A percentile compares a stretch with the other conserved stretches of the same genome.
Evolutionary conservation across 2,888 invertebrate species (phyloP).

Genomic region (Agrilus cyanescens): DNA sequence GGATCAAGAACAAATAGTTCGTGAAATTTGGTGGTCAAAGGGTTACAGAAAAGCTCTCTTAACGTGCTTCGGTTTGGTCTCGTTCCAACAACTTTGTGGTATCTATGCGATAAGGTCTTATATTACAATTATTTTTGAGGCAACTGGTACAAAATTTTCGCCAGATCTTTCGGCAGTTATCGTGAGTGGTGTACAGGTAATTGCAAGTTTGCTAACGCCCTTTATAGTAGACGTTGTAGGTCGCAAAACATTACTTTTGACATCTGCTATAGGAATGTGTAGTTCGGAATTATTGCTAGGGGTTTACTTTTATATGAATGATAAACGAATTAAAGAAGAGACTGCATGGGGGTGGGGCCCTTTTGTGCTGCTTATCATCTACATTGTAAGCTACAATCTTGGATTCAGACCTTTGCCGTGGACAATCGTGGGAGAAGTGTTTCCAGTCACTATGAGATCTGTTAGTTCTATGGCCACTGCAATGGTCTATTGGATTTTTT

Average conservation of each 20-base stretch:
- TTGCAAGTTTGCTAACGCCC: constrained; percentile 59
- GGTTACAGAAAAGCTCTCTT: constrained; percentile 61
- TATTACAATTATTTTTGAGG: constrained; percentile 54
- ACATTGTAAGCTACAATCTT: constrained; percentile 63
- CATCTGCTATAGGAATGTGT: constrained; percentile 54
- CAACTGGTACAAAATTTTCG: constrained; percentile 49
- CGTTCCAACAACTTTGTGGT: constrained; percentile 70
- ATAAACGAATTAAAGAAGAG: constrained; percentile 32
- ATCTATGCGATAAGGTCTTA: constrained; percentile 68
- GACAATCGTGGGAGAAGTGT: constrained; percentile 74
- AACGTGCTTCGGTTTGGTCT: constrained; percentile 55
- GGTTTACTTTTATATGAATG: constrained; percentile 51
- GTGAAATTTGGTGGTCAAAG: constrained; percentile 42
- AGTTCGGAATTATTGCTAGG: constrained; percentile 45
- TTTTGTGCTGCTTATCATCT: constrained; percentile 55
- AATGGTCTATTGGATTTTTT: constrained; percentile 63
- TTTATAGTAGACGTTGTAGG: constrained; percentile 65
- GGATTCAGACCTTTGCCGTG: constrained; percentile 71
- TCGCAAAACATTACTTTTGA: constrained; percentile 52
- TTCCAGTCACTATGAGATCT: constrained; percentile 67
- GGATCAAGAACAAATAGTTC: constrained; percentile 28
- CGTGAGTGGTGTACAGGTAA: constrained; percentile 60
- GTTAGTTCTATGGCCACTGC: constrained; percentile 67
- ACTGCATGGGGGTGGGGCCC: constrained; percentile 54
- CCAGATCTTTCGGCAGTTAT: constrained; percentile 60